Percentiles rank a stretch among this genome's conserved stretches.
These are phyloP conservation scores for Ceyx melanurus DNA, from an alignment of 2,113 vertebrate species.

Conservation along the genomic window DNA sequence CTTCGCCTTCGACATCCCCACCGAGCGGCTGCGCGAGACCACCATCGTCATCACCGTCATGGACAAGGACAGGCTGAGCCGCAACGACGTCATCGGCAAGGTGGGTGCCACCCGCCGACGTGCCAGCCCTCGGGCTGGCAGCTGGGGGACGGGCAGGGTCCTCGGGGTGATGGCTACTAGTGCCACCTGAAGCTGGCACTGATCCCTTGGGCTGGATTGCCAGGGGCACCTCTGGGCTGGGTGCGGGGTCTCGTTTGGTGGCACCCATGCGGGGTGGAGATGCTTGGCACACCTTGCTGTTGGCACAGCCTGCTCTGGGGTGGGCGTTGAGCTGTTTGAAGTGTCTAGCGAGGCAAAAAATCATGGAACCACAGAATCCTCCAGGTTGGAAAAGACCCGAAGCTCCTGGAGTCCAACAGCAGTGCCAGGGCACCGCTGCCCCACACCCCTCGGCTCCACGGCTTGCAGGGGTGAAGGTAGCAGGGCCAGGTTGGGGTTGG, in stretches of 20 bases:
- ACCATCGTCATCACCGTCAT: slow-evolving; percentile 99
- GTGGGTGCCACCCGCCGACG: slow-evolving; percentile 54
- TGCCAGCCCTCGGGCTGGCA: accelerated
- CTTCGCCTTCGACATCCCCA: slow-evolving; percentile 95
- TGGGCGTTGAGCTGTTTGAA: background rate
- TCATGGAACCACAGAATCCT: too few relatives aligned
- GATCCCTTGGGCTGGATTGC: background rate
- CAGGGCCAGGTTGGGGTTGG: accelerated
- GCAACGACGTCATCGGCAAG: slow-evolving; percentile 99
- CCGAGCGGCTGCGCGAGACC: slow-evolving; percentile 95
- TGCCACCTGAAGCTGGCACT: background rate
- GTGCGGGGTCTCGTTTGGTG: background rate
- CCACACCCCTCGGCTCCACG: too few relatives aligned
- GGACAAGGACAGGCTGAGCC: slow-evolving; percentile 97
- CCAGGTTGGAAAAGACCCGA: too few relatives aligned
- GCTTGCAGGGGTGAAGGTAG: background rate
- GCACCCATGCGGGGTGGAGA: background rate
- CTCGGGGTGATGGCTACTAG: background rate
- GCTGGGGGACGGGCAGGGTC: accelerated
- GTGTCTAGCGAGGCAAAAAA: background rate
- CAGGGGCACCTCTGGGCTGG: accelerated
- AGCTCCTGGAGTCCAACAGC: too few relatives aligned
- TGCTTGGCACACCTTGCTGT: background rate
- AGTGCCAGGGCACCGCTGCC: too few relatives aligned
- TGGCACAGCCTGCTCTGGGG: background rate